Evolutionary conservation across 2,888 invertebrate genomes (phyloP).

Genomic region (Amphimallon solstitiale): DNA sequence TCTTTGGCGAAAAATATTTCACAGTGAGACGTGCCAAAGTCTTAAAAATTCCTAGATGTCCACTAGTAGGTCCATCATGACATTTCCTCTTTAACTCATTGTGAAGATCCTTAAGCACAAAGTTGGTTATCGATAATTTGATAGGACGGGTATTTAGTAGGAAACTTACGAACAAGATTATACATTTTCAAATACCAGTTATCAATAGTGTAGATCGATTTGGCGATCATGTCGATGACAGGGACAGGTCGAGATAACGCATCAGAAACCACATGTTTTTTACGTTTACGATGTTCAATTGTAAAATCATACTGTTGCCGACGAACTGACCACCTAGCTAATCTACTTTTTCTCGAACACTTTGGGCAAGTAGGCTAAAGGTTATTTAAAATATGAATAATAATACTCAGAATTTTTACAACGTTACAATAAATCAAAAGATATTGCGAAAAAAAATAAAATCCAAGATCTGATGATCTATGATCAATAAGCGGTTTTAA

Average conservation of each 20-base stretch:
- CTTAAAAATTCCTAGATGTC: conserved; percentile 48
- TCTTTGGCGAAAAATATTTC: conserved; percentile 49
- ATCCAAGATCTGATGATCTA: too few species aligned
- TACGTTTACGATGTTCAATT: too few species aligned
- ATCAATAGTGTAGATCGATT: not conserved
- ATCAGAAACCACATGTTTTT: conserved; percentile 45
- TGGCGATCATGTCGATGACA: not conserved
- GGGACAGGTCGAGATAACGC: conserved; percentile 40
- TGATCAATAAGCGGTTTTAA: too few species aligned
- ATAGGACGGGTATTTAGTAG: too few species aligned
- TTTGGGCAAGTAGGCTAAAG: too few species aligned
- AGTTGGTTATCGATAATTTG: not conserved
- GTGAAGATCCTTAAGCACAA: conserved; percentile 32
- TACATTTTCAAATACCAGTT: conserved; percentile 1
- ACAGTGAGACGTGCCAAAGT: conserved; percentile 39
- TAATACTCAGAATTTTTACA: too few species aligned
- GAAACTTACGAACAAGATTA: too few species aligned
- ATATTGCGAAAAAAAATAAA: too few species aligned
- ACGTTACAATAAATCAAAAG: too few species aligned
- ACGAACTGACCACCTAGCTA: conserved; percentile 40
- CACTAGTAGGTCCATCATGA: conserved; percentile 48
- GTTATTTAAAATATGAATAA: too few species aligned
- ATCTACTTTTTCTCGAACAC: too few species aligned
- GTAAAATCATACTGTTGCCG: conserved; percentile 42
- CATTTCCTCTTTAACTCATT: conserved; percentile 35